Conservation (phyloP, 1,140 invertebrate species). For the Harlomillsia oculata region DNA sequence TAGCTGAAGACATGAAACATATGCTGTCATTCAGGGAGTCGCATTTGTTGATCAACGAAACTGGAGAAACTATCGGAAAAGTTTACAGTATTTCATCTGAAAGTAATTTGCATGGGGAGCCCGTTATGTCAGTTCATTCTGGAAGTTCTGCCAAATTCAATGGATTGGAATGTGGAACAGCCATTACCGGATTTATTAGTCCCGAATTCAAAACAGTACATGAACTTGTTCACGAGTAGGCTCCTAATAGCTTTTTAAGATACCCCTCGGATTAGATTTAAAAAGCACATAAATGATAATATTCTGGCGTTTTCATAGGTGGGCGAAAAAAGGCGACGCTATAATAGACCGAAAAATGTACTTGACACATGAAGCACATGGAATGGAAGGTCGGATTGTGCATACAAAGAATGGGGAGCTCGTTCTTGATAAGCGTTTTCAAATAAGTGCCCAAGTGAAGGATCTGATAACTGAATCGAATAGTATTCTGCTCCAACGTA, state of each 20-base stretch:
- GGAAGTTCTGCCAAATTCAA: slow-evolving; percentile 16
- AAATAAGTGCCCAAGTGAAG: slow-evolving; percentile 2
- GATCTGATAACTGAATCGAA: slow-evolving; percentile 23
- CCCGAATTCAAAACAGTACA: slow-evolving; percentile 16
- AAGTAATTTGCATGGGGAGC: slow-evolving; percentile 6
- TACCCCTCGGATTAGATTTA: background rate
- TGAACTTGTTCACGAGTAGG: slow-evolving; percentile 28
- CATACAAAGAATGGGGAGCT: background rate
- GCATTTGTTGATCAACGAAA: slow-evolving; percentile 20
- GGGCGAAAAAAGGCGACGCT: slow-evolving; percentile 2
- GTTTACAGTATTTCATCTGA: slow-evolving; percentile 11
- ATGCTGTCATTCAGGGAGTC: slow-evolving; percentile 24
- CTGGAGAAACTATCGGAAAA: slow-evolving; percentile 23
- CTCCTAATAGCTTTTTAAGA: background rate
- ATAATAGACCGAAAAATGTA: slow-evolving; percentile 12
- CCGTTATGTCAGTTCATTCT: slow-evolving; percentile 19
- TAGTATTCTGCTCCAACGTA: slow-evolving; percentile 21
- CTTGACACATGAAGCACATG: slow-evolving; percentile 4
- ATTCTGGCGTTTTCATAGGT: slow-evolving; percentile 6
- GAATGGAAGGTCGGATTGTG: background rate
- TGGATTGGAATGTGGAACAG: slow-evolving; percentile 22
- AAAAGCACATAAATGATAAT: background rate
- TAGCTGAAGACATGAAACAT: slow-evolving; percentile 8
- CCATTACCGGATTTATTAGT: slow-evolving; percentile 21
- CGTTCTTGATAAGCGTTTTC: background rate